Base-by-base conservation (phyloP, 2,888 invertebrate species). In the Rhyacophila evoluta region DNA sequence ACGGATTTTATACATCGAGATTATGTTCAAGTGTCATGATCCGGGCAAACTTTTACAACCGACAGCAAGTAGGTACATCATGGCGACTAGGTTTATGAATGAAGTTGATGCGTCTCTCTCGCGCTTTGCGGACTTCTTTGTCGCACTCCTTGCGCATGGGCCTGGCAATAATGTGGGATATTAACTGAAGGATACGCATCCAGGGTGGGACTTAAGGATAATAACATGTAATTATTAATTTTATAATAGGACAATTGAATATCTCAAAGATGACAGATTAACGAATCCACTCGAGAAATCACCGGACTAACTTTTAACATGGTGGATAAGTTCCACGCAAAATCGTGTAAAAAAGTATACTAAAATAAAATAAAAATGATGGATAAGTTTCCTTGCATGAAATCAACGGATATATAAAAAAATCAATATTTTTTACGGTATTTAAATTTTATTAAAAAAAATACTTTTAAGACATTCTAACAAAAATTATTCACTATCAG, bases 61-160 rank as follows among this genome's bases (percentile, higher is more conserved):
- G 69, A 11, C 69, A 55, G 55, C 55, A 25, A 55, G 55, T 55
- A 25, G 19, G 55, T 55, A 55, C 55, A 55, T 55, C 55, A 55
- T 55, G 55, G 55, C 55, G 55, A 55, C 55, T 55, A 10, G 55
- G 55, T 69, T 72, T 37, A 72, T 72, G 72, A 72, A 72, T 72
- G 72, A 72, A 72, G 37, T 37, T 25, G 12, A 10, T 19, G 33
- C 37, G 12, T 72, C 38, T 76, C 74, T 27, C 33, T 70, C 74
- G 72, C 25, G 38, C 41, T 36, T 2, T 29, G 36, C 25, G 76
- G 41, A 6, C 28, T 73, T 37, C 37, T 69, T 76, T 41, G 69
- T 71, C 73, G 74, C 78, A 78, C 74, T 28, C 72, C 28, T 25
- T 6, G 55, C 5, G 55, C 55, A 55, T 19, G 19, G 55, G 55